These are phyloP conservation scores for Rotaria sp. DNA, from an alignment of 2,888 invertebrate species.

Conservation along the genomic window DNA sequence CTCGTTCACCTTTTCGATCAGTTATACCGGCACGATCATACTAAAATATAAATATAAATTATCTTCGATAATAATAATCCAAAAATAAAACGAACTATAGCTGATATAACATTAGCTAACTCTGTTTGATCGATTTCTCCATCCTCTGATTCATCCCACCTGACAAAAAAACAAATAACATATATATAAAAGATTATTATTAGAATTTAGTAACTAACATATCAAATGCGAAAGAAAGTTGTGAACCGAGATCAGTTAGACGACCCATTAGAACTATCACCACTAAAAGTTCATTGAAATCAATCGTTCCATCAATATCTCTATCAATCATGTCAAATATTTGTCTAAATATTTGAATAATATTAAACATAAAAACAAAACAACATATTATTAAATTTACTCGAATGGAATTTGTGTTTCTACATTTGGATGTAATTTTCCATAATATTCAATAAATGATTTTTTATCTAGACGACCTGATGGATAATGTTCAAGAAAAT, in stretches of 20 bases:
- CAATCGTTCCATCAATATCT: neutral
- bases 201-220: neutral
- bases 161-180: neutral
- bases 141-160: neutral
- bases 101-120: neutral
- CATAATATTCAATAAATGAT: neutral
- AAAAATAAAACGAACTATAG: neutral
- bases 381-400: neutral
- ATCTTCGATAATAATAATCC: neutral
- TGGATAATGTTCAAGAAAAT: neutral
- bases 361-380: neutral
- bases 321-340: neutral
- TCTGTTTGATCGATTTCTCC: neutral
- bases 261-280: neutral
- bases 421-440: neutral
- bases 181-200: neutral
- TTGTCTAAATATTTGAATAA: neutral
- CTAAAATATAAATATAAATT: neutral
- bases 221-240: neutral
- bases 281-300: neutral
- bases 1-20: neutral
- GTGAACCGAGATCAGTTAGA: neutral
- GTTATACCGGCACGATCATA: neutral
- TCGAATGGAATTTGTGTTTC: neutral
- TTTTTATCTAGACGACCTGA: neutral